A percentile compares a stretch with the other conserved stretches of the same genome.
Evolutionary conservation across 2,888 invertebrate genomes (phyloP).

Genomic region (Actias luna): DNA sequence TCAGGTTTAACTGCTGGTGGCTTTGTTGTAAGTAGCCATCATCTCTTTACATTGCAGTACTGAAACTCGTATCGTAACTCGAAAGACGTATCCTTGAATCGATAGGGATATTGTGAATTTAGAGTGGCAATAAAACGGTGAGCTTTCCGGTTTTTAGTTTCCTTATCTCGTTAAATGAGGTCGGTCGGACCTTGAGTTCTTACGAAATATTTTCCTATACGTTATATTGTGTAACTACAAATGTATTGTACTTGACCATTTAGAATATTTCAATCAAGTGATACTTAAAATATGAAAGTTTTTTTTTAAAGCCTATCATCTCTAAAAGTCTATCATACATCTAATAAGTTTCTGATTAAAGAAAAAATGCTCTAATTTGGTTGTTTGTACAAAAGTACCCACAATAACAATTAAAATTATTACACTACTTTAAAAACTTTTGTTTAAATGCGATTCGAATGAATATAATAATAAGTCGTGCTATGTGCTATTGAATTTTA

Average conservation of each 20-base stretch:
- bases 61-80: constrained; percentile 50
- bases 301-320: constrained; percentile 17
- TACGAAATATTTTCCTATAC: constrained; percentile 56
- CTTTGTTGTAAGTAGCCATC: constrained; percentile 53
- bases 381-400: constrained; percentile 4
- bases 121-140: constrained; percentile 30
- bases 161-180: constrained; percentile 51
- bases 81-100: constrained; percentile 55
- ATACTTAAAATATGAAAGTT: neutral
- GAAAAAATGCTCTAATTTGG: constrained; percentile 21
- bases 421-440: constrained; percentile 42
- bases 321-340: constrained; percentile 22
- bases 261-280: neutral
- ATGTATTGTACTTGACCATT: constrained; percentile 12
- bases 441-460: constrained; percentile 51
- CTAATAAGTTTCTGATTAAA: constrained; percentile 42
- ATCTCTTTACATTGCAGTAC: constrained; percentile 44
- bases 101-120: constrained; percentile 49
- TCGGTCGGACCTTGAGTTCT: constrained; percentile 62
- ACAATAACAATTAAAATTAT: neutral
- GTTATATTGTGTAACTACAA: constrained; percentile 47
- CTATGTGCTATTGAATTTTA: constrained; percentile 73
- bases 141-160: constrained; percentile 51
- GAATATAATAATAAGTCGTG: constrained; percentile 52
- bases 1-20: constrained; percentile 36